phyloP scores from a whole-genome alignment of 2,888 invertebrate genomes.

The Polyploca ridens region DNA sequence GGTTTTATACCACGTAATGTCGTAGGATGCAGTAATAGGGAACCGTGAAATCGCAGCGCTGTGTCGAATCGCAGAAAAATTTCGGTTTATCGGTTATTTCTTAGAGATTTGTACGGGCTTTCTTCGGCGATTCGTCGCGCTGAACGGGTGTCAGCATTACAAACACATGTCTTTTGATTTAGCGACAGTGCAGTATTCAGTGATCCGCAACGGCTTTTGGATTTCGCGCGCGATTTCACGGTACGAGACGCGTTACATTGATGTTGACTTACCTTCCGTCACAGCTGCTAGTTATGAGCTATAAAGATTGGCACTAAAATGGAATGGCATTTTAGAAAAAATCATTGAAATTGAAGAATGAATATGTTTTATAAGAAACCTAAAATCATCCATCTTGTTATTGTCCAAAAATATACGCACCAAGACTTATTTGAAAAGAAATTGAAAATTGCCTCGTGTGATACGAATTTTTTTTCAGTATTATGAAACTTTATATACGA shows the following conservation, averaged over 20 bases:
- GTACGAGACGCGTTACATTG: constrained; percentile 78
- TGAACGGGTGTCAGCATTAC: constrained; percentile 81
- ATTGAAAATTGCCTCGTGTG: not conserved
- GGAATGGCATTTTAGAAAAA: constrained; percentile 18
- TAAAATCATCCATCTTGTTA: constrained; percentile 11
- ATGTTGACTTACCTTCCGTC: constrained; percentile 84
- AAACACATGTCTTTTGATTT: constrained; percentile 82
- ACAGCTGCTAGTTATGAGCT: constrained; percentile 76
- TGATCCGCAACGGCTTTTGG: constrained; percentile 74
- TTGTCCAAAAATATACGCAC: not conserved
- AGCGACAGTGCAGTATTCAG: constrained; percentile 59
- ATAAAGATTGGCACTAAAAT: constrained; percentile 26
- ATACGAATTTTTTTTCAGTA: not conserved
- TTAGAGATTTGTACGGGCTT: constrained; percentile 84
- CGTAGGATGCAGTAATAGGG: constrained; percentile 70
- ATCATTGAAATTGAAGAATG: constrained; percentile 1
- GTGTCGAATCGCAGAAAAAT: constrained; percentile 84
- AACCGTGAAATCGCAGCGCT: constrained; percentile 76
- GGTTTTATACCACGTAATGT: constrained; percentile 19
- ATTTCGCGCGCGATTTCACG: constrained; percentile 81
- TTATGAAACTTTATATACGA: no score
- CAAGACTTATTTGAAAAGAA: not conserved
- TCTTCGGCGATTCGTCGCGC: constrained; percentile 80
- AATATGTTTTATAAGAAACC: constrained; percentile 1
- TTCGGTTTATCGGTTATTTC: constrained; percentile 85